phyloP scores from a whole-genome alignment of 2,113 vertebrate genomes.

The Hipposideros armiger region DNA sequence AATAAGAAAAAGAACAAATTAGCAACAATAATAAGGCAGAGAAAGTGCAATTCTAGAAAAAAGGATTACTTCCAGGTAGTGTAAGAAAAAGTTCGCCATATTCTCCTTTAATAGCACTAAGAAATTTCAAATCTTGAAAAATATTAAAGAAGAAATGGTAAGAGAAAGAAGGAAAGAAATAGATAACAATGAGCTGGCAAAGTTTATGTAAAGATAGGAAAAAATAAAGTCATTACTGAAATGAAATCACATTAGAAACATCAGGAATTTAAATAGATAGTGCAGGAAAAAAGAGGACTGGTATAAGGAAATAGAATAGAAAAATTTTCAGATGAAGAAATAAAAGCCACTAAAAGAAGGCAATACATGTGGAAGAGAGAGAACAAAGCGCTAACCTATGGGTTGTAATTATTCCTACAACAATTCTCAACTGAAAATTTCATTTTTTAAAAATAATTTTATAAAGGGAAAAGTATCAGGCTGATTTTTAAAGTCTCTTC shows the following conservation, averaged over 20 bases:
- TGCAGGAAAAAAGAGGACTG: neutral
- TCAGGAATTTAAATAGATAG: neutral
- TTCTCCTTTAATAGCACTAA: neutral
- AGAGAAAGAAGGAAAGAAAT: neutral
- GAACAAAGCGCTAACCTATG: neutral
- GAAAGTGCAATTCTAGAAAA: neutral
- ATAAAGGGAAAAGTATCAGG: neutral
- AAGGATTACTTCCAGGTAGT: neutral
- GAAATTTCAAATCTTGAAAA: neutral
- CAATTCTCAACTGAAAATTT: too few species aligned
- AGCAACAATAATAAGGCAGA: neutral
- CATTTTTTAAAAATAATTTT: neutral
- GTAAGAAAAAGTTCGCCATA: neutral
- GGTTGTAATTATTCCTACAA: neutral
- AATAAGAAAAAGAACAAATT: neutral
- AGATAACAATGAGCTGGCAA: neutral
- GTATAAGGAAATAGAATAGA: neutral
- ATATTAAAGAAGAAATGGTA: neutral
- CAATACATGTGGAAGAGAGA: neutral
- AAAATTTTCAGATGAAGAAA: neutral
- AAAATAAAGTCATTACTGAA: neutral
- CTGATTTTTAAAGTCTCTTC: neutral
- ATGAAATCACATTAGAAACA: neutral
- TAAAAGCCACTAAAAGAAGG: neutral
- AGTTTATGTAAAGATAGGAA: neutral